Conservation (phyloP, 2,113 vertebrate genomes). For the Mustelus asterias region DNA sequence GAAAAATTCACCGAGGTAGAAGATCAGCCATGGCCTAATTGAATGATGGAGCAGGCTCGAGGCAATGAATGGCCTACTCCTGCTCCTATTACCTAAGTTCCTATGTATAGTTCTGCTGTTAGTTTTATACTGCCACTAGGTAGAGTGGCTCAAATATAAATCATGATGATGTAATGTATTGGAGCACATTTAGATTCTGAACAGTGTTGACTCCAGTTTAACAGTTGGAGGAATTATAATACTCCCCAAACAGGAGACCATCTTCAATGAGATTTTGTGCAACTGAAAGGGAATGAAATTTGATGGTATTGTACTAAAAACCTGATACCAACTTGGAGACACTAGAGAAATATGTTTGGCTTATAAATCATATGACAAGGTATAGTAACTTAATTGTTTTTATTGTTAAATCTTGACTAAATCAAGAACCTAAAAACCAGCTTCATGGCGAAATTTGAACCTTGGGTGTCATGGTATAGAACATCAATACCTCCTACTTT, state of each 20-base stretch:
- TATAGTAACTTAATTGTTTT: background rate
- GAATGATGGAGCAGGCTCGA: too few species aligned
- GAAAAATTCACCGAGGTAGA: too few species aligned
- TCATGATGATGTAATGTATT: background rate
- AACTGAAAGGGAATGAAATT: background rate
- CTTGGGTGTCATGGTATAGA: background rate
- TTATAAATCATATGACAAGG: background rate
- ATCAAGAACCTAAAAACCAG: background rate
- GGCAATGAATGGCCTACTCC: too few species aligned
- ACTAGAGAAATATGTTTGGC: background rate
- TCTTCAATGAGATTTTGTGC: background rate
- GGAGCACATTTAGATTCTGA: background rate
- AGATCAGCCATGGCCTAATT: too few species aligned
- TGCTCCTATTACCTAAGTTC: too few species aligned
- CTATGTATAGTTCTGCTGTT: background rate
- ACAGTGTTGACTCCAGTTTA: background rate
- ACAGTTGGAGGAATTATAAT: background rate
- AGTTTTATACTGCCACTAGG: background rate
- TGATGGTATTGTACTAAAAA: background rate
- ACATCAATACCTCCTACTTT: conserved; percentile 41
- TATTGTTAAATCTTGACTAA: background rate
- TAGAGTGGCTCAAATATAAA: background rate
- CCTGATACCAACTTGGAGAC: background rate
- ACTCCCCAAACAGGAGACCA: background rate
- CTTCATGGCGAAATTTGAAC: background rate